phyloP scores from a whole-genome alignment of 1,140 invertebrate species.

The Drosophila kanapiae region DNA sequence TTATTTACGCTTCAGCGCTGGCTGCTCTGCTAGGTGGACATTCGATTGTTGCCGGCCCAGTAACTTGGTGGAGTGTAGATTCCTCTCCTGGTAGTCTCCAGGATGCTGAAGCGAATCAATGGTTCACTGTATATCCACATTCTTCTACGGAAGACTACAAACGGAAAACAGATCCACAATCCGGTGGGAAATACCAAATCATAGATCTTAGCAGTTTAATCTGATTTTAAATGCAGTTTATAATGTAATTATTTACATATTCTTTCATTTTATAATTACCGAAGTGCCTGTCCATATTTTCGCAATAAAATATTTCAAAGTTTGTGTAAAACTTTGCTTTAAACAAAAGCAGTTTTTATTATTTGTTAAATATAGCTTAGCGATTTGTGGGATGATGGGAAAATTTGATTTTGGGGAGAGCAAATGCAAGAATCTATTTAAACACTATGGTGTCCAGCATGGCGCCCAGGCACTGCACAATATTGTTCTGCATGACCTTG shows the following conservation, averaged over 20 bases:
- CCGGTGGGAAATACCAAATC: neutral
- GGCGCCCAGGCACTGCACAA: constrained; percentile 98
- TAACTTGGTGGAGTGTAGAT: neutral
- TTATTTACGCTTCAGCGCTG: neutral
- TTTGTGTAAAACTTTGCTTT: constrained; percentile 71
- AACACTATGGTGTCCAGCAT: constrained; percentile 99
- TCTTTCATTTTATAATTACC: too few relatives aligned
- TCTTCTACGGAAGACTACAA: neutral
- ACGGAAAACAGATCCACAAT: too few relatives aligned
- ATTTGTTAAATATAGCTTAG: constrained; percentile 54
- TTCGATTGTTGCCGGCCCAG: neutral
- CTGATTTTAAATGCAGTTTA: neutral
- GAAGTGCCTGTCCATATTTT: neutral
- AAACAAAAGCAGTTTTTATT: constrained; percentile 66
- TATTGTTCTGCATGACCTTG: constrained; percentile 98
- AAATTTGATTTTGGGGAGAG: constrained; percentile 14
- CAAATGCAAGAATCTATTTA: constrained; percentile 85
- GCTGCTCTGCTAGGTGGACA: neutral
- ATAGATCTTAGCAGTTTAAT: neutral
- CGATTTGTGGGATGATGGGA: constrained; percentile 37
- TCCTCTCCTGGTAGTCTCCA: neutral
- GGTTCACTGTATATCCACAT: neutral
- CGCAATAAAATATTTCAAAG: neutral
- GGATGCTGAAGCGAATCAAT: neutral
- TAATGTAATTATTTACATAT: too few relatives aligned